Evolutionary conservation across 2,888 invertebrate genomes (phyloP).

Genomic region (Ichneumon xanthorius): DNA sequence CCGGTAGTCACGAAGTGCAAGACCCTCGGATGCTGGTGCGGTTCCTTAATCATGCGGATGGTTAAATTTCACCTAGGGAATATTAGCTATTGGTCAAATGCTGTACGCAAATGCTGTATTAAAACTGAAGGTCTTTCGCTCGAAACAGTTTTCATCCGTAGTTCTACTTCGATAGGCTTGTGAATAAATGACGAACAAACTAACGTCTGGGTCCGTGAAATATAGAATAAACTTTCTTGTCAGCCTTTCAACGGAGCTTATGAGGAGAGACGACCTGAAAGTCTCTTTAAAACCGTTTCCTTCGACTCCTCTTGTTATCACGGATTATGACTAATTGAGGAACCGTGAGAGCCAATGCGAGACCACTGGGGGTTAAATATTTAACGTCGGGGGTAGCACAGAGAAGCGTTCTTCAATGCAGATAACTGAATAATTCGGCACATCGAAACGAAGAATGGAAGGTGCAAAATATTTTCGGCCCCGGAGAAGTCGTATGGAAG

Average conservation of each 20-base stretch:
- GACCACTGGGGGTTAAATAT: conserved; percentile 48
- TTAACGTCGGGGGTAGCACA: conserved; percentile 32
- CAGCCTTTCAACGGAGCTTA: not conserved
- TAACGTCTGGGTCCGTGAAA: not conserved
- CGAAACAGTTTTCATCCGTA: not conserved
- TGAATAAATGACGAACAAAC: not conserved
- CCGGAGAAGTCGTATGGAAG: not conserved
- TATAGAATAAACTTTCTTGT: not conserved
- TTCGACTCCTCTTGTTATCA: not conserved
- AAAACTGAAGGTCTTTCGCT: not conserved
- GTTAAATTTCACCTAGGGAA: too few species aligned
- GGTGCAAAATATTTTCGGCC: not conserved
- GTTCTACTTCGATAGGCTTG: not conserved
- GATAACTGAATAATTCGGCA: conserved; percentile 48
- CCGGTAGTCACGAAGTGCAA: too few species aligned
- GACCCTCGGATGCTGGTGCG: too few species aligned
- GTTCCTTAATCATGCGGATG: too few species aligned
- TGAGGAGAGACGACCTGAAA: not conserved
- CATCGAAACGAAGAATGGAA: not conserved
- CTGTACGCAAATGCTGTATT: not conserved
- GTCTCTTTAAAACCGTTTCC: conserved; percentile 12
- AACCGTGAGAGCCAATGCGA: not conserved
- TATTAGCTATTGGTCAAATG: not conserved
- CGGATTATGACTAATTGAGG: conserved; percentile 7
- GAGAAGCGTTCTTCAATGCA: conserved; percentile 33